Base-by-base conservation (phyloP, 1,140 invertebrate genomes). In the Drosophila rufa region DNA sequence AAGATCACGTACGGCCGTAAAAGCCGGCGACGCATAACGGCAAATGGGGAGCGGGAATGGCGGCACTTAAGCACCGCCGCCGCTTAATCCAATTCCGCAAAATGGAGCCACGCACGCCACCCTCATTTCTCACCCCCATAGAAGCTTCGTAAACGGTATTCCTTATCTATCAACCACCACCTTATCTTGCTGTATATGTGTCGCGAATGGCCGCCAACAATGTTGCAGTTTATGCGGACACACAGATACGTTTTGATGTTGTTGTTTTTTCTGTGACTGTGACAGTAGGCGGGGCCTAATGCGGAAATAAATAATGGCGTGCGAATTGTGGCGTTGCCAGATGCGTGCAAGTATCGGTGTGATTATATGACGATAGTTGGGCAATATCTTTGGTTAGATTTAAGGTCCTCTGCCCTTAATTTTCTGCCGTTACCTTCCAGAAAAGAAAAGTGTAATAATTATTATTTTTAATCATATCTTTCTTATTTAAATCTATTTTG, bases 1-100 rank as follows among this genome's bases (percentile, higher is more conserved):
- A 61, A 91, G 85, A 91, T 89, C 85, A 89, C 85, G 85, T 90
- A 79, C 78, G 58, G 56, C 50, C 75, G 61, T 89, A 89, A 87
- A 82, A 59, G 11, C 65, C 27, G 57, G 59, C 57, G n/a, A 55
- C 53, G 55, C 40, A 78, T 89, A 75, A 77, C 53, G 59, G 73
- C 19, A 59, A 85, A 83, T 67, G 65, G 36, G 53, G 53, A 56
- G 36, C 53, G 36, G 53, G 57, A 89, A 89, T 89, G 85, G 85
- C 71, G 85, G 70, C 85, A 80, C 79, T 90, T 89, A 90, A 79
- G 74, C 51, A 71, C 80, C 65, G 76, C 57, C 50, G 66, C 58
- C 79, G 81, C 64, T 83, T 89, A 85, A 90, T 85, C 79, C 79
- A 69, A 58, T 59, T 76, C 48, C 27, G 46, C 73, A 83, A 87